Percentiles rank a stretch among this genome's conserved stretches.
Conservation (phyloP, 2,888 invertebrate species). For the Zaprionus obscuricornis region DNA sequence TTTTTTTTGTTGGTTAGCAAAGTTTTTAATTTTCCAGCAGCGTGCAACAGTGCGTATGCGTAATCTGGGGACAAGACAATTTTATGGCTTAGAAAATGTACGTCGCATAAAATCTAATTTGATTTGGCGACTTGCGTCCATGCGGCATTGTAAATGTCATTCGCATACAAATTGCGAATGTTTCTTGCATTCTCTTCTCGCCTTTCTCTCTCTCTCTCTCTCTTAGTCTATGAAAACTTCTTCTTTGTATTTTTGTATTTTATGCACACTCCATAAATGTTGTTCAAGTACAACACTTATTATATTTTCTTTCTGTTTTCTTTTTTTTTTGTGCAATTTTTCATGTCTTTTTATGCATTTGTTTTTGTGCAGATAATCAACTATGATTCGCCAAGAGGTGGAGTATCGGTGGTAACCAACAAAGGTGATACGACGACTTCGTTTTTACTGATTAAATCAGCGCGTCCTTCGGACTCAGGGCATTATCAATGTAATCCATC, state of each 20-base stretch:
- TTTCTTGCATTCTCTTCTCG: conserved; percentile 12
- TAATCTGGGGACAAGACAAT: conserved; percentile 58
- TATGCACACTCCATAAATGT: conserved; percentile 40
- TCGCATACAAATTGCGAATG: conserved; percentile 60
- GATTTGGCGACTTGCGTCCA: conserved; percentile 43
- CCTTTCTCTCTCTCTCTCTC: conserved; percentile 7
- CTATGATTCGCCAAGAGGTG: conserved; percentile 95
- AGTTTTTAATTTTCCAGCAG: conserved; percentile 59
- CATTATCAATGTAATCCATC: conserved; percentile 97
- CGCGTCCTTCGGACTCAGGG: conserved; percentile 93
- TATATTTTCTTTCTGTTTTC: conserved; percentile 4
- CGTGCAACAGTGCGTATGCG: conserved; percentile 76
- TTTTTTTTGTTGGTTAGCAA: conserved; percentile 2
- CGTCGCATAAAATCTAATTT: conserved; percentile 55
- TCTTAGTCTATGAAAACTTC: not conserved
- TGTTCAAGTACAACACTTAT: conserved; percentile 22
- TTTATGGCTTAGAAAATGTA: conserved; percentile 75
- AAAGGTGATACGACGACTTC: conserved; percentile 96
- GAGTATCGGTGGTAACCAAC: conserved; percentile 95
- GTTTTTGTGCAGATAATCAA: conserved; percentile 90
- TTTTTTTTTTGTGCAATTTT: conserved; percentile 15
- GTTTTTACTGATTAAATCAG: conserved; percentile 94
- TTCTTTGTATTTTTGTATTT: conserved; percentile 1
- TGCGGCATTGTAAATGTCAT: conserved; percentile 52
- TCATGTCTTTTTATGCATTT: not conserved